These are phyloP conservation scores for Phainopepla nitens DNA, from an alignment of 2,113 vertebrate species.

Conservation along the genomic window DNA sequence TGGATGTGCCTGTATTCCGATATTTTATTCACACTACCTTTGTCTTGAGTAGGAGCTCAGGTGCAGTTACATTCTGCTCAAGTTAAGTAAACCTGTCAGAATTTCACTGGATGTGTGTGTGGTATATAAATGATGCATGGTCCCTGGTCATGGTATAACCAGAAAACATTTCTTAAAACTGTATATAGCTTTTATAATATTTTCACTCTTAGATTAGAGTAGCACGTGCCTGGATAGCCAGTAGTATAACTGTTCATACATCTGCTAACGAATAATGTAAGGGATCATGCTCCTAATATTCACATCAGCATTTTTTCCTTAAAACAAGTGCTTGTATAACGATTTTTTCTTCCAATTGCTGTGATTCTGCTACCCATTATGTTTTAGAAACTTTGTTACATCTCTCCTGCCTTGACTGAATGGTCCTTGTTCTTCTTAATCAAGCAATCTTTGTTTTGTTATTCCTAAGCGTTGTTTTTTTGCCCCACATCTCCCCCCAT, in stretches of 20 bases:
- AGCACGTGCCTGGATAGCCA: accelerated
- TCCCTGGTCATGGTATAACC: accelerated
- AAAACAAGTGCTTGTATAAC: not conserved
- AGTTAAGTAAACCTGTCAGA: not conserved
- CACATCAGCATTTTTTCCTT: not conserved
- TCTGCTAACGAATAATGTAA: not conserved
- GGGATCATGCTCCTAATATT: too few species aligned
- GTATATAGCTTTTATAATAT: not conserved
- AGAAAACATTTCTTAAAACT: not conserved
- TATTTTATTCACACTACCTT: not conserved
- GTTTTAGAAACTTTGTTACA: not conserved
- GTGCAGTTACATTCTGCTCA: not conserved
- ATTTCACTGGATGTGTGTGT: not conserved
- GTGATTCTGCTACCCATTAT: not conserved
- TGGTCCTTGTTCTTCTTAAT: too few species aligned
- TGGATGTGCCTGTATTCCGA: not conserved
- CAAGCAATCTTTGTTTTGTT: not conserved
- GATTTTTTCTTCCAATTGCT: not conserved
- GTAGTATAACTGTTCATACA: not conserved
- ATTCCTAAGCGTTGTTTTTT: not conserved
- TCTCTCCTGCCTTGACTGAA: not conserved
- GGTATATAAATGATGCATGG: accelerated
- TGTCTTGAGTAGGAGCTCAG: not conserved
- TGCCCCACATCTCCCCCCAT: not conserved
- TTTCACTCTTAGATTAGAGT: not conserved